Evolutionary conservation across 2,113 vertebrate species (phyloP).

Genomic region (Triplophysa dalaica): DNA sequence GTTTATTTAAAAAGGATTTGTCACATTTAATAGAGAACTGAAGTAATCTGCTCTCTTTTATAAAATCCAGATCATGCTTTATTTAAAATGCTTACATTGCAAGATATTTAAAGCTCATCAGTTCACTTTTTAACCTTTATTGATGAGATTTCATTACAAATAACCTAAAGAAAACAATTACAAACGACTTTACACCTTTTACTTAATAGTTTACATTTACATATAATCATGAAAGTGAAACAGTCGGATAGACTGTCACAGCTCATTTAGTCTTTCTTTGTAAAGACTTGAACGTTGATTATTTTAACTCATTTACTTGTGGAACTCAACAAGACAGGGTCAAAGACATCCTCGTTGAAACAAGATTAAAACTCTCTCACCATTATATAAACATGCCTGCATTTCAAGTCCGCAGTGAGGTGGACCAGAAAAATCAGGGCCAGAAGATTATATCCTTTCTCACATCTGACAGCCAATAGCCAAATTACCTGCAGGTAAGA

Average conservation of each 20-base stretch:
- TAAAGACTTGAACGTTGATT: conserved; percentile 8
- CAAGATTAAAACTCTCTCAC: conserved; percentile 22
- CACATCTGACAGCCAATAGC: conserved; percentile 11
- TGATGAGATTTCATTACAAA: background rate
- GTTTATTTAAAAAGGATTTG: too few relatives aligned
- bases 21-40: background rate
- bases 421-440: background rate
- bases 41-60: background rate
- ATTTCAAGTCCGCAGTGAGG: background rate
- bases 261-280: background rate
- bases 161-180: background rate
- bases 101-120: background rate
- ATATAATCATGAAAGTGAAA: background rate
- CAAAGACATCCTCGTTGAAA: background rate
- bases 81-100: background rate
- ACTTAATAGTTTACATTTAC: conserved; percentile 6
- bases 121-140: background rate
- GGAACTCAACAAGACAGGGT: background rate
- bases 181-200: background rate
- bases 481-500: conserved; percentile 33
- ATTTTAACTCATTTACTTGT: conserved; percentile 3
- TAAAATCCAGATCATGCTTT: background rate
- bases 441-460: conserved; percentile 28
- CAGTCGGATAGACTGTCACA: background rate
- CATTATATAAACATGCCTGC: background rate